Conservation (phyloP, 2,113 vertebrate species). For the Lagopus muta region DNA sequence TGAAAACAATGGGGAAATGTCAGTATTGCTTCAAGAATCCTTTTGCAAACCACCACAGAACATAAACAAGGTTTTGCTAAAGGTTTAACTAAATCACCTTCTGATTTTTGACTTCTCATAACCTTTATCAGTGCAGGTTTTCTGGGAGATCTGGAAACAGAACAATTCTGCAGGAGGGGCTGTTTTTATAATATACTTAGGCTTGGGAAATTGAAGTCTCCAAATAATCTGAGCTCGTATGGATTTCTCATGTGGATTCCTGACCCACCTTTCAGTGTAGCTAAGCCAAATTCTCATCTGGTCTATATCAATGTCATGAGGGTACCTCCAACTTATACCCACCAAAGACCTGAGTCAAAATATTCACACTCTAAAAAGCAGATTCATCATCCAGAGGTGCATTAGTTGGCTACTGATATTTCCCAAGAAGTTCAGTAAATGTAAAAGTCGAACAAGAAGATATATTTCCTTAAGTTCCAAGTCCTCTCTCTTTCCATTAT, state of each 20-base stretch:
- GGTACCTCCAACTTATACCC: not conserved
- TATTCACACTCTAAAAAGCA: not conserved
- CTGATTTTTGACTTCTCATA: not conserved
- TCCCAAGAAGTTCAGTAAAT: not conserved
- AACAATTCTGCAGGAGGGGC: slow-evolving; percentile 28
- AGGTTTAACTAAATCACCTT: slow-evolving; percentile 2
- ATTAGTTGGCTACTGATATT: slow-evolving; percentile 34
- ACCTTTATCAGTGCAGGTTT: slow-evolving; percentile 3
- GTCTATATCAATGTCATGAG: slow-evolving; percentile 19
- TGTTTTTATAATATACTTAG: slow-evolving; percentile 21
- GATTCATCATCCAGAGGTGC: not conserved
- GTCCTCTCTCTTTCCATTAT: slow-evolving; percentile 46
- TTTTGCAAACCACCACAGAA: slow-evolving; percentile 2
- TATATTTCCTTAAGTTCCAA: not conserved
- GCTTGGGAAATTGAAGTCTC: slow-evolving; percentile 1
- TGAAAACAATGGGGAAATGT: not conserved
- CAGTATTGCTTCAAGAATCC: not conserved
- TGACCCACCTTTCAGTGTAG: slow-evolving; percentile 12
- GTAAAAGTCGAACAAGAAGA: not conserved
- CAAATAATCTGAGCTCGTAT: slow-evolving; percentile 1
- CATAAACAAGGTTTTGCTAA: not conserved
- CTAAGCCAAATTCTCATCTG: slow-evolving; percentile 32
- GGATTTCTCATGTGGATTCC: slow-evolving; percentile 39
- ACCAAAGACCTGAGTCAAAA: not conserved
- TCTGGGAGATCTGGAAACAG: slow-evolving; percentile 30